Evolutionary conservation across 2,797 vertebrate species (phyloP).

Genomic region (Myripristis jacobus): DNA sequence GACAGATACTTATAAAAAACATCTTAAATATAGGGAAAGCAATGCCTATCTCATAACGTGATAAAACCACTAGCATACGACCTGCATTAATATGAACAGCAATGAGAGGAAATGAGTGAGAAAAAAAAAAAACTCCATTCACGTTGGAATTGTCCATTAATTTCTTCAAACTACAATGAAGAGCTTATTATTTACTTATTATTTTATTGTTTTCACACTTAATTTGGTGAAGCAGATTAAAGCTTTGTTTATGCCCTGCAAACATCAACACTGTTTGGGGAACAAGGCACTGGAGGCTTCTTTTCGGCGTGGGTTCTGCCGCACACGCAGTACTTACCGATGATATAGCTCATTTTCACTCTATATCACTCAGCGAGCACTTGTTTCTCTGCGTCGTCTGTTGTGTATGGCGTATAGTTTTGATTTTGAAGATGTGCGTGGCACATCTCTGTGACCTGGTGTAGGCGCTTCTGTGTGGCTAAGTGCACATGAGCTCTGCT

Average conservation of each 20-base stretch:
- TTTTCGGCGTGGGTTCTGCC: neutral
- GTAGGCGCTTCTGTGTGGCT: slow-evolving; percentile 41
- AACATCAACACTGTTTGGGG: neutral
- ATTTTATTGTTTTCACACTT: neutral
- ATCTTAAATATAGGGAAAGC: neutral
- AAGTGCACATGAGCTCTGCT: slow-evolving; percentile 40
- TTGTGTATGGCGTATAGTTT: slow-evolving; percentile 13
- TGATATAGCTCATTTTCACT: slow-evolving; percentile 21
- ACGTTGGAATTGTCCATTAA: neutral
- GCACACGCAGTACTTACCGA: neutral
- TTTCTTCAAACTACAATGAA: slow-evolving; percentile 27
- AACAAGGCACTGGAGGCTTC: slow-evolving; percentile 10
- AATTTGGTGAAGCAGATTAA: neutral
- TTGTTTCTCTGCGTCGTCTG: slow-evolving; percentile 17
- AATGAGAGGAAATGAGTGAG: neutral
- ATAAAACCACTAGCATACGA: neutral
- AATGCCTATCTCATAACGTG: neutral
- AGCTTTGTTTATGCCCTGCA: neutral
- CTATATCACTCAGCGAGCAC: slow-evolving; percentile 14
- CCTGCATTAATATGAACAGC: neutral
- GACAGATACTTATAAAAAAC: neutral
- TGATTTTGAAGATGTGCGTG: slow-evolving; percentile 20
- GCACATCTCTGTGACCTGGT: slow-evolving; percentile 38
- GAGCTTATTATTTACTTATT: neutral
- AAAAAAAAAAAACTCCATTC: slow-evolving; percentile 16